A percentile compares a stretch with the other conserved stretches of the same genome.
Conservation (phyloP, 2,888 invertebrate genomes). For the Callyntrura sp. region DNA sequence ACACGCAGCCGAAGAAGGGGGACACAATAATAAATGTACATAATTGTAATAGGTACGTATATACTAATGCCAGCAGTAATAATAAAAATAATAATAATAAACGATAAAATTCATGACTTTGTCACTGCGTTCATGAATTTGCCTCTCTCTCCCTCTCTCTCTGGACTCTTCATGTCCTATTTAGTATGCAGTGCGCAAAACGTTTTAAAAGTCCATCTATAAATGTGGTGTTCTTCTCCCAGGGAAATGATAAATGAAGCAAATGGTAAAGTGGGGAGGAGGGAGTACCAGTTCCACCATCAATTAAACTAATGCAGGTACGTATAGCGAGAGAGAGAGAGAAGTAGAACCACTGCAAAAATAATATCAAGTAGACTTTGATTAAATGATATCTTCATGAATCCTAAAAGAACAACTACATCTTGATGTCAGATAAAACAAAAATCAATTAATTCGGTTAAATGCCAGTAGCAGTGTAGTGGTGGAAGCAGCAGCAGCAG, state of each 20-base stretch:
- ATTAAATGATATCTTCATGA: conserved; percentile 71
- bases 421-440: conserved; percentile 61
- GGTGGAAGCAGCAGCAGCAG: conserved; percentile 12
- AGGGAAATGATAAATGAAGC: conserved; percentile 46
- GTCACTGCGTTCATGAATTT: conserved; percentile 46
- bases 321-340: too few relatives aligned
- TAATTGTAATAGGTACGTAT: conserved; percentile 26
- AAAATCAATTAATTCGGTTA: conserved; percentile 70
- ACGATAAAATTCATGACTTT: conserved; percentile 48
- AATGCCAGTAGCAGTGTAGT: conserved; percentile 54
- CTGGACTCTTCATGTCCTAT: not conserved
- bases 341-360: not conserved
- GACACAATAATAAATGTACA: conserved; percentile 32
- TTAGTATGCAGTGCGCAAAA: conserved; percentile 19
- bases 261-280: not conserved
- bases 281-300: not conserved
- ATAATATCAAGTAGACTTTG: conserved; percentile 32
- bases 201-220: conserved; percentile 41
- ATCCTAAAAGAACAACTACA: conserved; percentile 31
- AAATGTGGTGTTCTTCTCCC: conserved; percentile 17
- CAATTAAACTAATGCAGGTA: not conserved
- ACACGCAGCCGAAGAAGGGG: not conserved
- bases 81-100: conserved; percentile 21
- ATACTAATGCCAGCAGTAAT: not conserved
- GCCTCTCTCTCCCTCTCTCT: not conserved